Percentiles rank a stretch among this genome's conserved stretches.
Evolutionary conservation across 2,797 vertebrate genomes (phyloP).

Genomic region (Enteromius fasciolatus): DNA sequence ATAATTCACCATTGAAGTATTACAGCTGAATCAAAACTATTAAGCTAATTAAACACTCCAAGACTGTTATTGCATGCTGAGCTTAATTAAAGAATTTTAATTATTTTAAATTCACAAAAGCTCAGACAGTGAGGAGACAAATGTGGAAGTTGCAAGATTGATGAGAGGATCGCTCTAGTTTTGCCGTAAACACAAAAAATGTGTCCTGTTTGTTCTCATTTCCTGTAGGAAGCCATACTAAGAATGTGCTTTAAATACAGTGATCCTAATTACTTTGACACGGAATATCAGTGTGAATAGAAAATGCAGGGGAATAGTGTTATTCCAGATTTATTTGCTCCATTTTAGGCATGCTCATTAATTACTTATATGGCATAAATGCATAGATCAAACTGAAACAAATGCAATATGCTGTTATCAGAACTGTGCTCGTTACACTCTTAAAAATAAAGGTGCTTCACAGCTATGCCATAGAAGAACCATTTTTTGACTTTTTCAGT

Average conservation of each 20-base stretch:
- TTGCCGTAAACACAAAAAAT: not conserved
- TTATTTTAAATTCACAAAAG: slow-evolving; percentile 40
- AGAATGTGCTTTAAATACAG: not conserved
- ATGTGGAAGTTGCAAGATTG: slow-evolving; percentile 11
- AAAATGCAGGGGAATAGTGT: not conserved
- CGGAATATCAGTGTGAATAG: not conserved
- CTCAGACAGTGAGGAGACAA: slow-evolving; percentile 25
- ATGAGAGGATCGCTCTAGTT: slow-evolving; percentile 9
- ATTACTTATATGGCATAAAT: not conserved
- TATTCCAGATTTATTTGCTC: slow-evolving; percentile 3
- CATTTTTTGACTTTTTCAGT: too few relatives aligned
- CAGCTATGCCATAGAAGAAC: too few relatives aligned
- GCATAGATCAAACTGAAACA: slow-evolving; percentile 3
- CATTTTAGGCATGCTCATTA: not conserved
- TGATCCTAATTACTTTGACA: slow-evolving; percentile 3
- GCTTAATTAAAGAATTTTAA: slow-evolving; percentile 49
- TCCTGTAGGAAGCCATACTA: not conserved
- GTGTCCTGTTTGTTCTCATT: slow-evolving; percentile 24
- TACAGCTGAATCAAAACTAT: slow-evolving; percentile 47
- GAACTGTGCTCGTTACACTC: not conserved
- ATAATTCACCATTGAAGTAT: slow-evolving; percentile 36
- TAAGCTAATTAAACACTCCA: slow-evolving; percentile 51
- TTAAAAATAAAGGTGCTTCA: too few relatives aligned
- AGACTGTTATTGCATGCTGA: slow-evolving; percentile 41
- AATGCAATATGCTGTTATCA: not conserved